phyloP scores from a whole-genome alignment of 2,113 vertebrate species.

The Calyptomena viridis region DNA sequence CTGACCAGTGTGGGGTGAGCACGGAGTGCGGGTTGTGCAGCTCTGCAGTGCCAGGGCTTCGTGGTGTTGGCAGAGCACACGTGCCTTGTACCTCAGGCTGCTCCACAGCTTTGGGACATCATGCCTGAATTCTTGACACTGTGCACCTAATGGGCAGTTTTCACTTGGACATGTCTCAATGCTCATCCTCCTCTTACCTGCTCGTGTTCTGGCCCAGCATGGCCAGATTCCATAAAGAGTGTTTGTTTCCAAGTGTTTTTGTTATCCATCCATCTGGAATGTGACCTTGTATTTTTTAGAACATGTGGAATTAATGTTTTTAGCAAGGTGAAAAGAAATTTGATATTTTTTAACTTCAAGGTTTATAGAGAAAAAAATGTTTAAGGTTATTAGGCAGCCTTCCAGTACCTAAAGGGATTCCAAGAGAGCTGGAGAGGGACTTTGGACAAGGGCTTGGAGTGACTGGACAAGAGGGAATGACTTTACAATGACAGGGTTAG shows the following conservation, averaged over 20 bases:
- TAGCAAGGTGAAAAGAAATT: background rate
- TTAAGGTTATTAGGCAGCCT: background rate
- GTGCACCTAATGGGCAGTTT: background rate
- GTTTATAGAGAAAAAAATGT: background rate
- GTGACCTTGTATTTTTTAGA: background rate
- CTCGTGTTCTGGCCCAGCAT: background rate
- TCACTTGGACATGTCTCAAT: background rate
- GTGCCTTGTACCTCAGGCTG: background rate
- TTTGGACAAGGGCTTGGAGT: background rate
- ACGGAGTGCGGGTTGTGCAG: background rate
- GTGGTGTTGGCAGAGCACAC: rapidly evolving
- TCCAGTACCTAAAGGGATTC: background rate
- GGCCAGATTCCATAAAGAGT: background rate
- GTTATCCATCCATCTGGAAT: background rate
- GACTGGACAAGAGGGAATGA: background rate
- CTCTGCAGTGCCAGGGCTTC: background rate
- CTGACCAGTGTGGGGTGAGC: background rate
- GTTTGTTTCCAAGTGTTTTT: background rate
- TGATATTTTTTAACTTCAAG: background rate
- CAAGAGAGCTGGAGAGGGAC: background rate
- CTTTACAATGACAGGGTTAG: background rate
- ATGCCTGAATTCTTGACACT: background rate
- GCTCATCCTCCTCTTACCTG: background rate
- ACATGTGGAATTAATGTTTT: background rate
- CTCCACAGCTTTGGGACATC: background rate